Conservation (phyloP, 2,888 invertebrate genomes). For the Diachrysia chrysitis region DNA sequence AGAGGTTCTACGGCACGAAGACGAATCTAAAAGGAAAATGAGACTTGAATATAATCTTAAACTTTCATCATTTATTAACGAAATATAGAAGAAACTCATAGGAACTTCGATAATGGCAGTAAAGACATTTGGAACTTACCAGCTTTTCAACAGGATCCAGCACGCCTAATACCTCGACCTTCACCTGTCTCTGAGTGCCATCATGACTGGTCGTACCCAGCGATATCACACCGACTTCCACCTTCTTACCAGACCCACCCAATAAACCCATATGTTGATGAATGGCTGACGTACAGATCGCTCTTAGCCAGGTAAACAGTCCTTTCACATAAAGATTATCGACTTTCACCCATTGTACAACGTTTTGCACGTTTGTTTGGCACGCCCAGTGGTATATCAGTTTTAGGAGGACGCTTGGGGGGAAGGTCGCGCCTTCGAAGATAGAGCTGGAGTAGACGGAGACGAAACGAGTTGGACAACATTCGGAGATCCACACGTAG, state of each 20-base stretch:
- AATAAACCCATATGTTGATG: conserved; percentile 93
- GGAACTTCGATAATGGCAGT: neutral
- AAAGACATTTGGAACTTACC: conserved; percentile 66
- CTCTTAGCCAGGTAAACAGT: conserved; percentile 90
- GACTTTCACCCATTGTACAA: conserved; percentile 95
- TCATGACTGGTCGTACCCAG: conserved; percentile 95
- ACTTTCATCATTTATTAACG: neutral
- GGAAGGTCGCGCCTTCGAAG: conserved; percentile 95
- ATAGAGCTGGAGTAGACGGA: conserved; percentile 96
- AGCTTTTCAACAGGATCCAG: conserved; percentile 93
- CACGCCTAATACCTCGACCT: conserved; percentile 96
- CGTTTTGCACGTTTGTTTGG: conserved; percentile 96
- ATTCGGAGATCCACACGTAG: conserved; percentile 97
- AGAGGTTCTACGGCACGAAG: conserved; percentile 95
- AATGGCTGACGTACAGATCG: conserved; percentile 94
- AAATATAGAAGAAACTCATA: neutral
- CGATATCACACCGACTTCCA: conserved; percentile 96
- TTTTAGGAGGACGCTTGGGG: conserved; percentile 94
- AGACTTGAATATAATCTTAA: neutral
- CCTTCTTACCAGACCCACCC: conserved; percentile 92
- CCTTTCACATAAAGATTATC: conserved; percentile 89
- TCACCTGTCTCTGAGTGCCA: conserved; percentile 93
- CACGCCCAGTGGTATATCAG: conserved; percentile 97
- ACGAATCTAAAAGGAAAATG: conserved; percentile 85
- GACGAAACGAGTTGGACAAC: conserved; percentile 95